These are phyloP conservation scores for Garra rufa DNA, from an alignment of 2,113 vertebrate genomes.

Conservation along the genomic window DNA sequence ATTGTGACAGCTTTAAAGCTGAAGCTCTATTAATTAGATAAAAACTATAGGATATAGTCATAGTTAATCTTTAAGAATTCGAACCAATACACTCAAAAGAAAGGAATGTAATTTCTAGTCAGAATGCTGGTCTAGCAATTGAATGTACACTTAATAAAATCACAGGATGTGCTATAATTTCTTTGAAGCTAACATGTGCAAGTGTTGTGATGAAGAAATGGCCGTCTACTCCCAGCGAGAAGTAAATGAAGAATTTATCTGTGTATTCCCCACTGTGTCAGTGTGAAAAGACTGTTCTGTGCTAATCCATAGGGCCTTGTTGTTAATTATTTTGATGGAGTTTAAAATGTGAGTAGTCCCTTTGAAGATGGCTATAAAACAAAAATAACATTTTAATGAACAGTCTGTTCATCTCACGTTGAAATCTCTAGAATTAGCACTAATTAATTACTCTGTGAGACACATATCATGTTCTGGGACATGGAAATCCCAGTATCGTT, in stretches of 20 bases:
- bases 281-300: conserved; percentile 14
- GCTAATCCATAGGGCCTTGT: conserved; percentile 45
- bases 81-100: neutral
- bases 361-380: conserved; percentile 43
- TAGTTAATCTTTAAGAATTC: neutral
- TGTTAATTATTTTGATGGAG: conserved; percentile 48
- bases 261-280: conserved; percentile 28
- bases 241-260: conserved; percentile 46
- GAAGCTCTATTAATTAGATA: neutral
- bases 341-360: conserved; percentile 16
- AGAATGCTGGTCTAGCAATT: neutral
- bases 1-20: conserved; percentile 18
- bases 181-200: neutral
- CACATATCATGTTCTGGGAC: conserved; percentile 7
- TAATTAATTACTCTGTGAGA: conserved; percentile 43
- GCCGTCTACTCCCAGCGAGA: conserved; percentile 18
- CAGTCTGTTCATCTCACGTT: conserved; percentile 36
- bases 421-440: conserved; percentile 42
- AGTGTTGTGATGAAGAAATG: conserved; percentile 1
- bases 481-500: conserved; percentile 21
- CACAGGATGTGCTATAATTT: neutral
- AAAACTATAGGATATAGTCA: neutral
- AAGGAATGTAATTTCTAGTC: neutral
- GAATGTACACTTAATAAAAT: neutral
- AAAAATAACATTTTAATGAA: conserved; percentile 48